phyloP scores from a whole-genome alignment of 2,888 invertebrate species.

The Hypselothyrea guttata region DNA sequence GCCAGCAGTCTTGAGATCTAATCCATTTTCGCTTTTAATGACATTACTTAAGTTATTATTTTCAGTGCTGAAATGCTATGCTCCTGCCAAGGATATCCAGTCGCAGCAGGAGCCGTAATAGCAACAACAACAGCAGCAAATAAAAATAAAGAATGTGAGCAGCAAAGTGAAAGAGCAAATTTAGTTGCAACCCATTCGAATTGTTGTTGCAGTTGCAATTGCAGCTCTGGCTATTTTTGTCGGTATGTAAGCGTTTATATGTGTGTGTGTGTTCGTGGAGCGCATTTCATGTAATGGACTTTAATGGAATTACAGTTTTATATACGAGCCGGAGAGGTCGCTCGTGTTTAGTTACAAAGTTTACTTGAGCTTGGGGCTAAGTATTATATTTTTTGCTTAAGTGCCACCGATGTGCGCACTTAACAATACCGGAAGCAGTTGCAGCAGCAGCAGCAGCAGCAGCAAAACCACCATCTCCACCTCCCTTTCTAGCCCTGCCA shows the following conservation, averaged over 20 bases:
- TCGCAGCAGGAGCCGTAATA: slow-evolving; percentile 16
- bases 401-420: slow-evolving; percentile 70
- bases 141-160: slow-evolving; percentile 6
- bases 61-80: slow-evolving; percentile 64
- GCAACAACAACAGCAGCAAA: slow-evolving; percentile 20
- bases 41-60: slow-evolving; percentile 78
- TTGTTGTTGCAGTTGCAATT: slow-evolving; percentile 32
- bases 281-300: slow-evolving; percentile 75
- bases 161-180: slow-evolving; percentile 49
- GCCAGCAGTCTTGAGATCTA: slow-evolving; percentile 39
- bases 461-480: not conserved
- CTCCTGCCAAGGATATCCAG: slow-evolving; percentile 63
- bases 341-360: slow-evolving; percentile 75
- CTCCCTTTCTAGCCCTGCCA: not conserved
- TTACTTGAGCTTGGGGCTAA: slow-evolving; percentile 63
- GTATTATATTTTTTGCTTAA: slow-evolving; percentile 71
- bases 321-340: slow-evolving; percentile 38
- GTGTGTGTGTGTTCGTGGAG: slow-evolving; percentile 32
- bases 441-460: too few species aligned
- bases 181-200: slow-evolving; percentile 32
- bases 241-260: slow-evolving; percentile 4
- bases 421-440: slow-evolving; percentile 70
- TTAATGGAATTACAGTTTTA: slow-evolving; percentile 77
- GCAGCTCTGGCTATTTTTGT: slow-evolving; percentile 17
- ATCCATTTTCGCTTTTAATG: slow-evolving; percentile 71